Evolutionary conservation across 1,140 invertebrate species (phyloP), one percentile per base, ranked within the genome.

Genomic region (Triops longicaudatus): DNA sequence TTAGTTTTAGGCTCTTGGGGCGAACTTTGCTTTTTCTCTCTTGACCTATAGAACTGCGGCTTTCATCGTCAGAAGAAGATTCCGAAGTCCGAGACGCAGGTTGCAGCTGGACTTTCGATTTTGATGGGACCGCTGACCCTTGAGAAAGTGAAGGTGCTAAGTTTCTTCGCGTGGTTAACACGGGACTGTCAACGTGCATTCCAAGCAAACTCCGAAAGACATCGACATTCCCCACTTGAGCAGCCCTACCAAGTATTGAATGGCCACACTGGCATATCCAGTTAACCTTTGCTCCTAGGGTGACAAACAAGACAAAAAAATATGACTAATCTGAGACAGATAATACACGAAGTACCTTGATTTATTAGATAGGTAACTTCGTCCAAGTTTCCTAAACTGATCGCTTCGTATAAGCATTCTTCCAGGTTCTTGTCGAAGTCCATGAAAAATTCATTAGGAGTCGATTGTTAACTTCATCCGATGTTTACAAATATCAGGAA

Each of bases 231-330:
- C 86, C 85, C 72, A 84, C 81, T 80, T 86, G 83, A 72, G 84
- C 86, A 73, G 85, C 86, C 41, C 83, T 83, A 26, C 85, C 85
- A 50, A 86, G 78, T 26, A 84, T 81, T 31, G 86, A 85, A 76
- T 83, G 82, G 37, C 86, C 86, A 79, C 82, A 83, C 27, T 82
- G 81, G 78, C 84, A 84, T 44, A 86, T 81, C 79, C 82, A 82
- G 80, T 86, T 86, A 22, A 86, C 82, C 79, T 85, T 84, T 14
- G 84, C 85, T 79, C 85, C 86, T 86, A 79, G 22, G 81, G 81
- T 73, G 74, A 77, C 72, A 74, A 76, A 80, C n/a, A 44, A 78
- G 79, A 80, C 22, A 27, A 73, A 72, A 73, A 72, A 41, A 37
- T 26, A 73, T 73, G 63, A 43, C 22, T 43, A 26, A 17, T 63